Evolutionary conservation across 2,797 vertebrate species (phyloP), one percentile per base, ranked within the genome.

Genomic region (Neosilurus mollespiculum): DNA sequence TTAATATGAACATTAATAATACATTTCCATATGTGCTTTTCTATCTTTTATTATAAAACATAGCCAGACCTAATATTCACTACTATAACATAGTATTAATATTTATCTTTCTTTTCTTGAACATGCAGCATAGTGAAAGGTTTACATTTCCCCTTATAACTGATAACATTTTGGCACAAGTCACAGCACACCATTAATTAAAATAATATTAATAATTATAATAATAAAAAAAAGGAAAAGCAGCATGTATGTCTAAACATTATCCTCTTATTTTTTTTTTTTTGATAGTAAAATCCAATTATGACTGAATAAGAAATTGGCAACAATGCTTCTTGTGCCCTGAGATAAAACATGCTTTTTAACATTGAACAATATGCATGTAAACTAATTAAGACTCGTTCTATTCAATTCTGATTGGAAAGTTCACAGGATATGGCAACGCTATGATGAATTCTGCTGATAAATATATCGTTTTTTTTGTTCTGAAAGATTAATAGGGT

Each of bases 191-290:
- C 12, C 16, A 18, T 85, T 79, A 78, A 86, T 83, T 78, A 26
- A 51, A 34, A 67, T 54, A 34, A 22, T 30, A 30, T 1, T 30
- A 30, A 30, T 30, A 34, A 67, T 54, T 24, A 22, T 30, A 30
- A 30, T 30, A 30, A 30, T 30, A 30, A 30, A 1, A 30, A 30
- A 30, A 30, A 71, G 65, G 67, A 53, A 37, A 67, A 76, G 30
- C 81, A 59, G 71, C 76, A 53, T 26, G 24, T 75, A 81, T 54
- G 70, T 81, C 10, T 49, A 85, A 87, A 85, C 78, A 78, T 86
- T 86, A 83, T 80, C 73, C 58, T 72, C 24, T 66, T 49, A 14
- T 43, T 43, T 43, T 43, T 43, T 43, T 69, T 81, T 62, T 3
- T 64, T 18, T 56, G 59, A 62, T 65, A 54, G 5, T 14, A 64